Evolutionary conservation across 2,888 invertebrate genomes (phyloP), one percentile per base, ranked within the genome.

Genomic region (Lissonota sp.): DNA sequence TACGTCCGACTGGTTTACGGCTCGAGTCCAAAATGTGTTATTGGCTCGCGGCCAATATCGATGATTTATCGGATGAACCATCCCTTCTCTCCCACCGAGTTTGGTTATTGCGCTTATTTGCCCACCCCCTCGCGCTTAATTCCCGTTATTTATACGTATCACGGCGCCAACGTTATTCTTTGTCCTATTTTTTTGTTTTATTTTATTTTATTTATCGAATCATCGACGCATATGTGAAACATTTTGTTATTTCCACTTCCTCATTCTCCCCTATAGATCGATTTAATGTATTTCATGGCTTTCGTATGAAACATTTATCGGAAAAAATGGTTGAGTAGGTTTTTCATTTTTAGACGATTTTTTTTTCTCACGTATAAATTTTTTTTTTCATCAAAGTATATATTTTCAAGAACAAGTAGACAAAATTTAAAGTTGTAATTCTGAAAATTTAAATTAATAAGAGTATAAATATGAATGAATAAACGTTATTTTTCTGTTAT

Each of bases 21-120:
- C 26, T 77, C 71, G 75, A 46, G 14, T 60, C 70, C 53, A 79
- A 80, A 79, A 83, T 85, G 80, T 84, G 83, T 84, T 88, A 87
- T 84, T 86, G 87, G 86, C 85, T 81, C 71, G 67, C 49, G 74
- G 84, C 89, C 89, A 90, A 89, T 89, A 88, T 87, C 87, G 84
- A 88, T 90, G 90, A 90, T 90, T 90, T 90, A 90, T 85, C 88
- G 85, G 57, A 85, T 83, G 83, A 84, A 85, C 84, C 42, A 70
- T 12, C 58, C 70, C 70, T 49, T 37, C 70, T 14, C 39, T 14
- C 58, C 10, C 58, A 49, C 39, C n/a, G 74, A 62, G 80, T 62
- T 80, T 84, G 83, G 88, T 90, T 90, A 89, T 90, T 88, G 87
- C 90, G 86, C 83, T 84, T 42, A 44, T 63, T 71, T 57, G 78